Conservation (phyloP, 2,113 vertebrate species). For the Dinomys branickii region DNA sequence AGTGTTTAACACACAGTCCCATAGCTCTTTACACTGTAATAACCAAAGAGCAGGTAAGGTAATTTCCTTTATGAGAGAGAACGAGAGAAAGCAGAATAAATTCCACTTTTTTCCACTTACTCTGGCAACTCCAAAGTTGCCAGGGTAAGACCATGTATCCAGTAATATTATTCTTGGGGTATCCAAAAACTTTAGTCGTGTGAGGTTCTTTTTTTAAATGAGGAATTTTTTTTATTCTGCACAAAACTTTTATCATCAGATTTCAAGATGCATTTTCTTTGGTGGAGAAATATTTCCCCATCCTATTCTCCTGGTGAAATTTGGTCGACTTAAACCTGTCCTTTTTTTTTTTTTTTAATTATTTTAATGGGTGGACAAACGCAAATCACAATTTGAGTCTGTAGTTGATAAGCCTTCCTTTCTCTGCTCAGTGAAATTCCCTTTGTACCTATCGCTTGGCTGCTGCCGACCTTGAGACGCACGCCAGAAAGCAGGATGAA, state of each 20-base stretch:
- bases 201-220: slow-evolving; percentile 12
- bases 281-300: background rate
- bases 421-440: background rate
- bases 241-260: background rate
- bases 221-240: slow-evolving; percentile 7
- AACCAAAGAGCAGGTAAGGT: slow-evolving; percentile 5
- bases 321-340: background rate
- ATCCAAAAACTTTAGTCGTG: background rate
- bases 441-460: background rate
- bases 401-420: background rate
- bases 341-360: background rate
- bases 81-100: background rate
- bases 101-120: background rate
- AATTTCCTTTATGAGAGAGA: background rate
- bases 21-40: slow-evolving; percentile 15
- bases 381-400: background rate
- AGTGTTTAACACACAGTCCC: background rate
- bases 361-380: background rate
- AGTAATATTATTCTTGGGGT: background rate
- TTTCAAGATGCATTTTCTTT: slow-evolving; percentile 34
- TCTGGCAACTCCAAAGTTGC: background rate
- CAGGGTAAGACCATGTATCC: background rate
- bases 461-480: background rate
- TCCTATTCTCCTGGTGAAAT: background rate
- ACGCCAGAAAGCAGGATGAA: background rate